Base-by-base conservation (phyloP, 1,140 invertebrate genomes). In the Cephus cinctus region DNA sequence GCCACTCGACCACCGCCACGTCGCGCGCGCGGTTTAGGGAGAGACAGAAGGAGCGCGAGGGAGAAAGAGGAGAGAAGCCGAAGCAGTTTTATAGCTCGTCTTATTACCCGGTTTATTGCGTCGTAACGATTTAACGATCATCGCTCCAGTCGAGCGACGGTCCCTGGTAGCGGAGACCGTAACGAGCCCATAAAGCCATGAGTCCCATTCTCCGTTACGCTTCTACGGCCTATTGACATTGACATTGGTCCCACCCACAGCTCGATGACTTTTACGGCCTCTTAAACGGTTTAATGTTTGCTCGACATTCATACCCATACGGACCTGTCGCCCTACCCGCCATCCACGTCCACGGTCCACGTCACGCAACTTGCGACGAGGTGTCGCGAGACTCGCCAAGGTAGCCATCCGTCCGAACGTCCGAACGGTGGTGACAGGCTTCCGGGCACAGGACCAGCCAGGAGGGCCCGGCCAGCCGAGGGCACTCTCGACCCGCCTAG, bases 41-140 rank as follows among this genome's bases (percentile, higher is more conserved):
- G 39, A 50, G 49, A 57, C 47, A 27, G 21, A 54, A 20, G 23
- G 39, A 46, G 12, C 35, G 12, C 46, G 1, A 34, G 12, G 42
- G n/a, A 27, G n/a, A 31, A 6, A 47, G 22, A 30, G 20, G 35
- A 30, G 43, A 25, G 36, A 20, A 42, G 32, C 49, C 50, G 59
- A 56, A 48, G 57, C 59, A 55, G 52, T 55, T 72, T 75, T 73
- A 73, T 73, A 65, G 72, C 60, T 45, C 59, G 61, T 69, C 63
- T 71, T 67, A 71, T 70, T 66, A 55, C 61, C 63, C 61, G 62
- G 61, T 75, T 76, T 73, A 76, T 75, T 73, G 60, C 71, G 58
- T 73, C 72, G 71, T 76, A 71, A 75, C 63, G 49, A 58, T 71
- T 73, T 71, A 73, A 75, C 71, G 71, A 73, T 73, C 67, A 60